Evolutionary conservation across 2,888 invertebrate species (phyloP), one percentile per base, ranked within the genome.

Genomic region (Hydraecia micacea): DNA sequence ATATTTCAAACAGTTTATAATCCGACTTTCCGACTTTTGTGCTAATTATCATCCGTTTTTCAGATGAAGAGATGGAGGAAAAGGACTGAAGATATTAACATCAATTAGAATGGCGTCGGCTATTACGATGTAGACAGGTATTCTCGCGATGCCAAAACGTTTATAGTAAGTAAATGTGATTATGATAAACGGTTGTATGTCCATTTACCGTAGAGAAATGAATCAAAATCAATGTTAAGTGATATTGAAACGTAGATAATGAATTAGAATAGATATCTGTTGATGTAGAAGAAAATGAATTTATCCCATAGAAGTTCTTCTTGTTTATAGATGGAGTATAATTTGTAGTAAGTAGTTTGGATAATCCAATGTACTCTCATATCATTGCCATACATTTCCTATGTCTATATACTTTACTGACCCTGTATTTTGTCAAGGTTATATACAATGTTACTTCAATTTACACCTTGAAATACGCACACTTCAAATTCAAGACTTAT

Each of bases 401-500:
- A 87, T 25, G 65, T 79, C 84, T 89, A 60, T 81, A 77, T 88
- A 81, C 82, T 81, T 87, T 88, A 85, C 81, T 86, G 75, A 71
- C 42, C 71, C 78, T 87, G 81, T 89, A 81, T 87, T 81, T 89
- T 88, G 49, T 83, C 81, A 85, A 87, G 78, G 79, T 81, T 86
- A 70, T 86, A 89, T 91, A 90, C 89, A 90, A 86, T 90, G 83
- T 90, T 88, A 86, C 85, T 88, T 88, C 85, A 89, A 89, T 89
- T 90, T 91, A 88, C 67, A 89, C 77, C 87, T 88, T 88, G 87
- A 66, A 88, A 88, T 79, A 87, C 96, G 96, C 96, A 96, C 96
- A 96, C 91, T 95, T 95, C 94, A 93, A 94, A 95, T 93, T 94
- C 93, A 96, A 96, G 96, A 96, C 96, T 96, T 93, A 91, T 63